A percentile compares a stretch with the other conserved stretches of the same genome.
Evolutionary conservation across 2,113 vertebrate species (phyloP).

Genomic region (Seriola quinqueradiata): DNA sequence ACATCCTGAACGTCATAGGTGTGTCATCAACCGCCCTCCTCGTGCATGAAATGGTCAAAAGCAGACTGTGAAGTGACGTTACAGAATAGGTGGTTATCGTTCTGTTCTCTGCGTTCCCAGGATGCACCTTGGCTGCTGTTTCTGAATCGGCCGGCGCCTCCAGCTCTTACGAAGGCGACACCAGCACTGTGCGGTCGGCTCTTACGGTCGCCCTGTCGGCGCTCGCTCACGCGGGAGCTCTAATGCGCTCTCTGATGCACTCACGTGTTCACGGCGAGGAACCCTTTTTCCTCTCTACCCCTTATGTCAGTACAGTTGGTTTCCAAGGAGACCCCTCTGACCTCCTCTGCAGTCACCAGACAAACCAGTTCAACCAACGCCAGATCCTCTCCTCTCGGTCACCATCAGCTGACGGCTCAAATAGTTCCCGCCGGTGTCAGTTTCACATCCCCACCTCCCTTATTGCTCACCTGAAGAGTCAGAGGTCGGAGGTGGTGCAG

Average conservation of each 20-base stretch:
- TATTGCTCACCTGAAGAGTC: slow-evolving; percentile 60
- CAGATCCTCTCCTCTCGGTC: background rate
- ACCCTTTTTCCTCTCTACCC: slow-evolving; percentile 68
- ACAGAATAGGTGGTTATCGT: background rate
- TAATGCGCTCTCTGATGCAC: slow-evolving; percentile 78
- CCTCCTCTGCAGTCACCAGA: slow-evolving; percentile 75
- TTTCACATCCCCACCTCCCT: slow-evolving; percentile 79
- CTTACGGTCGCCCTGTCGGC: slow-evolving; percentile 61
- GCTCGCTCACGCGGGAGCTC: slow-evolving; percentile 68
- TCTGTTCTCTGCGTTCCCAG: slow-evolving; percentile 62
- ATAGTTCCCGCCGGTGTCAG: slow-evolving; percentile 49
- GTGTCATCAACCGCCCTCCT: background rate
- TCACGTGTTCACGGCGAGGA: slow-evolving; percentile 64
- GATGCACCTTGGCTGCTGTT: slow-evolving; percentile 73
- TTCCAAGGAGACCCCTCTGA: slow-evolving; percentile 75
- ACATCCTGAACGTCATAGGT: slow-evolving; percentile 85
- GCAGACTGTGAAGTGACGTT: background rate
- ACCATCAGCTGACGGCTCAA: background rate
- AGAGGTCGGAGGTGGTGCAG: slow-evolving; percentile 81
- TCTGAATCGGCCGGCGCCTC: slow-evolving; percentile 35
- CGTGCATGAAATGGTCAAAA: background rate
- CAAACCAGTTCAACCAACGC: background rate
- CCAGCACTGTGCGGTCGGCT: slow-evolving; percentile 16
- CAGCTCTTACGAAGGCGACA: background rate
- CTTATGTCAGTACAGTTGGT: slow-evolving; percentile 74